Conservation (phyloP, 1,140 invertebrate genomes). For the Coelopa frigida region DNA sequence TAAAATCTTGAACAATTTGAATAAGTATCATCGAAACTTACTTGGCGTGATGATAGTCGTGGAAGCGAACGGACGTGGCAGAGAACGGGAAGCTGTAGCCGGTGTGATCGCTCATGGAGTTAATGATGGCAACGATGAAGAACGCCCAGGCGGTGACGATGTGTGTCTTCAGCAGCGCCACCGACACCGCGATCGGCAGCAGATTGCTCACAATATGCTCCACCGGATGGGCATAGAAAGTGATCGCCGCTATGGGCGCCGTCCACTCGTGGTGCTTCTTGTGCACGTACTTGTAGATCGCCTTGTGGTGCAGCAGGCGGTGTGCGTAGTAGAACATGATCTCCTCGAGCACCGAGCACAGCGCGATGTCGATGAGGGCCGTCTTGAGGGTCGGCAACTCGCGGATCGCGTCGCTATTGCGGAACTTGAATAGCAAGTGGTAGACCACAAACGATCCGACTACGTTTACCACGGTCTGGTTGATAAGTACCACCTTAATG, state of each 20-base stretch:
- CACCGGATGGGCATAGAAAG: constrained; percentile 78
- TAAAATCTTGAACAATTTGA: not conserved
- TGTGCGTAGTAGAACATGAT: constrained; percentile 81
- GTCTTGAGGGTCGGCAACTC: constrained; percentile 72
- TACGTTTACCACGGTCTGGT: constrained; percentile 66
- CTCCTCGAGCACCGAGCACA: constrained; percentile 72
- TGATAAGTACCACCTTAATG: constrained; percentile 64
- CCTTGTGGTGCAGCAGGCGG: constrained; percentile 66
- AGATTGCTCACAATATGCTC: constrained; percentile 79
- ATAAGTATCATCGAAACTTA: constrained; percentile 30
- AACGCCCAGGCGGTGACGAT: constrained; percentile 72
- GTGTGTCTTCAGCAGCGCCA: constrained; percentile 69
- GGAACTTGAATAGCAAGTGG: constrained; percentile 50
- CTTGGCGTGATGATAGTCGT: constrained; percentile 87
- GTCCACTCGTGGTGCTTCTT: constrained; percentile 82
- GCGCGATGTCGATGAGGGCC: constrained; percentile 62
- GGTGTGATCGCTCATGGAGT: constrained; percentile 75
- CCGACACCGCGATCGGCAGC: constrained; percentile 68
- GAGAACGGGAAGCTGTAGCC: constrained; percentile 84
- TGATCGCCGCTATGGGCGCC: constrained; percentile 69
- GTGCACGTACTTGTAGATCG: constrained; percentile 74
- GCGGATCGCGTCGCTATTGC: constrained; percentile 44
- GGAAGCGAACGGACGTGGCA: constrained; percentile 70
- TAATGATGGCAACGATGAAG: constrained; percentile 67
- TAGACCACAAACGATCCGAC: constrained; percentile 53